Conservation (phyloP, 2,797 vertebrate species). For the Ibycter americanus region DNA sequence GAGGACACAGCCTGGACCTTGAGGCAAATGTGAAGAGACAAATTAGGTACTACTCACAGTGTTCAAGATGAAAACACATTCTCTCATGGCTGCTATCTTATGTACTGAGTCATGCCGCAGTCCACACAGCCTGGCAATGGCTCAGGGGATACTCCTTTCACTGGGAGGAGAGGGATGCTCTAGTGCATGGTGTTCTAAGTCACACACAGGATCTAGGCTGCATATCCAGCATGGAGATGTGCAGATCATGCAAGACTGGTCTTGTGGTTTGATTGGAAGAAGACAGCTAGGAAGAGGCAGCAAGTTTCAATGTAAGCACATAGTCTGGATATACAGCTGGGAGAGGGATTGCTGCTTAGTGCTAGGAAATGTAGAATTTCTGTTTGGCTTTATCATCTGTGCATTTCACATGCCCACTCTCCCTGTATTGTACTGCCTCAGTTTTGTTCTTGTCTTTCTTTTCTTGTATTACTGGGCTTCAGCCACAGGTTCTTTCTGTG, state of each 20-base stretch:
- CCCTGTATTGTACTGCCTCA: neutral
- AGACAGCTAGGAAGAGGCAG: neutral
- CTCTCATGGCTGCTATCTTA: no score
- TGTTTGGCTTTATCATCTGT: neutral
- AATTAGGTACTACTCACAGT: no score
- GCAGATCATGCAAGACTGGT: neutral
- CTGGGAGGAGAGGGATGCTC: neutral
- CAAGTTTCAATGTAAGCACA: neutral
- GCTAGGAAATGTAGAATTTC: neutral
- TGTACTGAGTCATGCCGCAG: no score
- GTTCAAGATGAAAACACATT: no score
- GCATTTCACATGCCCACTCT: neutral
- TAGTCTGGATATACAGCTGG: neutral
- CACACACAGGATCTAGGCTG: neutral
- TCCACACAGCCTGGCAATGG: no score
- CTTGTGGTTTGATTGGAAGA: neutral
- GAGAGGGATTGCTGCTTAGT: neutral
- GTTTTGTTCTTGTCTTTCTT: neutral
- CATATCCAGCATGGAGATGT: neutral
- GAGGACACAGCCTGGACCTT: no score
- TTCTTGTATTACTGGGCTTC: neutral
- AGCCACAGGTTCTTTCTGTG: neutral
- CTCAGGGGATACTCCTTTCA: neutral
- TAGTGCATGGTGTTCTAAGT: neutral
- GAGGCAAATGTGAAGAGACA: no score